These are phyloP conservation scores for Crypturellus tataupa DNA, from an alignment of 2,797 vertebrate species.

Conservation along the genomic window DNA sequence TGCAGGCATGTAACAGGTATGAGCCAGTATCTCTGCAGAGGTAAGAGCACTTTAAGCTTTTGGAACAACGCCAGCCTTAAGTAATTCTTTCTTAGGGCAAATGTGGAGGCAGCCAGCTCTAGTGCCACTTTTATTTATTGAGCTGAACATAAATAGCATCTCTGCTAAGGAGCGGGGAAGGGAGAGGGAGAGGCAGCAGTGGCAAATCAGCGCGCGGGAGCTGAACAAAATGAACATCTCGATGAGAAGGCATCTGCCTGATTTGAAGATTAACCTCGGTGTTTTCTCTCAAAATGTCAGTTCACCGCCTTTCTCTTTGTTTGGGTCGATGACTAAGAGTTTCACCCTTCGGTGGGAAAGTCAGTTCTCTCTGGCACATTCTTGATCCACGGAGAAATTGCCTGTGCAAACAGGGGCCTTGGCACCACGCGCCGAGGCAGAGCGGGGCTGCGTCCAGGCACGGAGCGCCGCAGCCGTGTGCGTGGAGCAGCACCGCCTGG, in stretches of 20 bases:
- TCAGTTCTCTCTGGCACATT: conserved; percentile 51
- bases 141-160: neutral
- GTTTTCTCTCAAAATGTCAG: conserved; percentile 13
- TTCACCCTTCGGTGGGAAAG: conserved; percentile 57
- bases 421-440: neutral
- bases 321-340: conserved; percentile 57
- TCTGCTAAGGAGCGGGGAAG: neutral
- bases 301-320: conserved; percentile 22
- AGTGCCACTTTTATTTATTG: neutral
- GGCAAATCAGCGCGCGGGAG: neutral
- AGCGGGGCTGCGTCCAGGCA: neutral
- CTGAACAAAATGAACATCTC: neutral
- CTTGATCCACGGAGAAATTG: neutral
- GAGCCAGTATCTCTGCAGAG: neutral
- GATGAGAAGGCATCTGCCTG: neutral
- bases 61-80: conserved; percentile 46
- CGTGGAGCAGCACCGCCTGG: neutral
- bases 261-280: neutral
- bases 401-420: neutral
- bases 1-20: conserved; percentile 11
- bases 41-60: neutral
- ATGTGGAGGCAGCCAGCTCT: neutral
- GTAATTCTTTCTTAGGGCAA: conserved; percentile 50
- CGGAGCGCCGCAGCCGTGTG: neutral
- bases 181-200: neutral